Percentiles rank a stretch among this genome's conserved stretches.
phyloP scores from a whole-genome alignment of 2,888 invertebrate species.

The Meta bourneti region DNA sequence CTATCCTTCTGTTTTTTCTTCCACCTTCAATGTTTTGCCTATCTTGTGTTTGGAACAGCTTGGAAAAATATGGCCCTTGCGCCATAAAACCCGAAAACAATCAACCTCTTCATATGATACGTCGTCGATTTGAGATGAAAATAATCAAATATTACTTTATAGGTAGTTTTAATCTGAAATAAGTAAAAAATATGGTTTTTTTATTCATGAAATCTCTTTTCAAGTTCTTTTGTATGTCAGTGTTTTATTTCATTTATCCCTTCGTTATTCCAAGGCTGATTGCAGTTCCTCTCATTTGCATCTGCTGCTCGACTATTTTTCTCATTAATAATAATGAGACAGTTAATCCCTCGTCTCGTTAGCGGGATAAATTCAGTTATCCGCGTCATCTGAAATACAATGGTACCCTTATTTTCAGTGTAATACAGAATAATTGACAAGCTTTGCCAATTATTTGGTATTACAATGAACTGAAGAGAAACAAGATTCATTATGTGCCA shows the following conservation, averaged over 20 bases:
- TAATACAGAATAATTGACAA: neutral
- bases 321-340: neutral
- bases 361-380: neutral
- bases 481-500: neutral
- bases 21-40: no score
- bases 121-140: no score
- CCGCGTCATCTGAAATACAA: neutral
- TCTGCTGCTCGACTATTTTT: neutral
- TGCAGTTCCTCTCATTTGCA: neutral
- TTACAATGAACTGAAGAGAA: neutral
- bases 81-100: no score
- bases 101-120: no score
- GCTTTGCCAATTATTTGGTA: neutral
- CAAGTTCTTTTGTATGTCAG: no score
- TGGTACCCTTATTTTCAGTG: neutral
- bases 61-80: no score
- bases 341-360: neutral
- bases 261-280: neutral
- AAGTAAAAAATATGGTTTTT: no score
- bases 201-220: no score
- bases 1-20: no score
- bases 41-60: no score
- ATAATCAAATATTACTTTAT: no score
- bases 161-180: no score
- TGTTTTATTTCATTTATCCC: neutral